These are phyloP conservation scores for Plutomurus gul DNA, from an alignment of 1,140 invertebrate species.

Conservation along the genomic window DNA sequence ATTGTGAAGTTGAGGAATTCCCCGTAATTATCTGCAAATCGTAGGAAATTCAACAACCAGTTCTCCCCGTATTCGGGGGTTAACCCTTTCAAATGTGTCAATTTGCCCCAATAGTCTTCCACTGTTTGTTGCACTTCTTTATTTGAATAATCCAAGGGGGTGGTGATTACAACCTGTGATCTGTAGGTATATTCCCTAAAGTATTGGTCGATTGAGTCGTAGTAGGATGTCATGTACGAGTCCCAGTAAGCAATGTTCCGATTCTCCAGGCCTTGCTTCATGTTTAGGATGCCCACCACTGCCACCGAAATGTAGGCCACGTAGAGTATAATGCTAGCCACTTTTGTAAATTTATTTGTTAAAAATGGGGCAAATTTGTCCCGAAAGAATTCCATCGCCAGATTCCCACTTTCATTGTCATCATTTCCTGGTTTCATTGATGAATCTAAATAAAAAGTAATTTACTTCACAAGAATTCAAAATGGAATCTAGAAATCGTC, in stretches of 20 bases:
- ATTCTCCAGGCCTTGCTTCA: slow-evolving; percentile 86
- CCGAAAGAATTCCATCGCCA: slow-evolving; percentile 84
- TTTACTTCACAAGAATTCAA: not conserved
- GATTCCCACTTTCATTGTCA: slow-evolving; percentile 81
- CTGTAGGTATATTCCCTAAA: slow-evolving; percentile 88
- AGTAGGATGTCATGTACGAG: slow-evolving; percentile 87
- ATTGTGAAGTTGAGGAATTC: slow-evolving; percentile 71
- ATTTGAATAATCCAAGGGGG: not conserved
- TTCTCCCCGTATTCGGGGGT: slow-evolving; percentile 67
- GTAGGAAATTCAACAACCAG: slow-evolving; percentile 74
- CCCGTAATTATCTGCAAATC: slow-evolving; percentile 77
- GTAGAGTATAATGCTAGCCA: slow-evolving; percentile 66
- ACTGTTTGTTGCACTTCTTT: not conserved
- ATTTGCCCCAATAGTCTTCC: not conserved
- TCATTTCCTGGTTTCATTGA: slow-evolving; percentile 69
- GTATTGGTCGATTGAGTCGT: slow-evolving; percentile 83
- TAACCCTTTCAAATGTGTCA: not conserved
- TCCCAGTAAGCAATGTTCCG: slow-evolving; percentile 81
- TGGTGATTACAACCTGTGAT: slow-evolving; percentile 66
- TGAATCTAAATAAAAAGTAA: not conserved
- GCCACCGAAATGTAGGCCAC: slow-evolving; percentile 78
- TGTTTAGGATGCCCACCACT: slow-evolving; percentile 80
- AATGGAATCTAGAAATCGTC: slow-evolving; percentile 38
- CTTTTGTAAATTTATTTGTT: slow-evolving; percentile 75
- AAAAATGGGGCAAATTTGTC: slow-evolving; percentile 76